phyloP scores from a whole-genome alignment of 2,888 invertebrate species.

The Anoncus sp. region DNA sequence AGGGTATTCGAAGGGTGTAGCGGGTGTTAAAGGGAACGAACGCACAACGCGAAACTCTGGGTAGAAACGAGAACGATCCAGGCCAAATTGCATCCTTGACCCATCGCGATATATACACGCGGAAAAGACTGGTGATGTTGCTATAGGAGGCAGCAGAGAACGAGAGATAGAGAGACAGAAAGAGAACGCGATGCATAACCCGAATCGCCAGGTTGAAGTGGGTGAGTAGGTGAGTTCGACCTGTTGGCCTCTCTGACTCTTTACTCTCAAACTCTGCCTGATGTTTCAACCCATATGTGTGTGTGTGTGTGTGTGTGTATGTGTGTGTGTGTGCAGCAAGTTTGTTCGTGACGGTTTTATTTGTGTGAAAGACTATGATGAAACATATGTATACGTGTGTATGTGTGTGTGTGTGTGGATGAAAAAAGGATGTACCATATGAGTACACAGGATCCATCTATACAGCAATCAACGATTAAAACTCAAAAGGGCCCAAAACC shows the following conservation, averaged over 20 bases:
- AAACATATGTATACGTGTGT: not conserved
- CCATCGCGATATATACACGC: conserved; percentile 60
- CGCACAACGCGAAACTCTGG: conserved; percentile 52
- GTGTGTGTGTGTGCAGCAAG: conserved; percentile 1
- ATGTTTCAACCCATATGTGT: conserved; percentile 4
- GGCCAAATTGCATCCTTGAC: conserved; percentile 76
- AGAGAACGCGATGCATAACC: conserved; percentile 51
- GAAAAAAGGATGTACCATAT: conserved; percentile 2
- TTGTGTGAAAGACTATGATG: not conserved
- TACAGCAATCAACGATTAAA: not conserved
- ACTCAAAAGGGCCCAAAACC: conserved; percentile 45
- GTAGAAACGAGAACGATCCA: conserved; percentile 66
- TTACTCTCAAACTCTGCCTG: conserved; percentile 42
- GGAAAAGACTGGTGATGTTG: conserved; percentile 16
- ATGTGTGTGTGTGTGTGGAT: not conserved
- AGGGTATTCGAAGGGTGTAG: conserved; percentile 14
- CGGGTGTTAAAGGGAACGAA: conserved; percentile 34
- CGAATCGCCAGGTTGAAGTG: conserved; percentile 61
- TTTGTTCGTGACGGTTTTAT: conserved; percentile 19
- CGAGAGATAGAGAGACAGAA: conserved; percentile 14
- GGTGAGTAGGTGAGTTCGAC: conserved; percentile 68
- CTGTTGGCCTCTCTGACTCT: conserved; percentile 67
- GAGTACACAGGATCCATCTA: not conserved
- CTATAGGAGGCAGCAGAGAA: conserved; percentile 14
- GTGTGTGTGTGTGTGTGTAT: too few relatives aligned